These are phyloP conservation scores for Platysteira castanea DNA, from an alignment of 2,113 vertebrate species.

Conservation along the genomic window DNA sequence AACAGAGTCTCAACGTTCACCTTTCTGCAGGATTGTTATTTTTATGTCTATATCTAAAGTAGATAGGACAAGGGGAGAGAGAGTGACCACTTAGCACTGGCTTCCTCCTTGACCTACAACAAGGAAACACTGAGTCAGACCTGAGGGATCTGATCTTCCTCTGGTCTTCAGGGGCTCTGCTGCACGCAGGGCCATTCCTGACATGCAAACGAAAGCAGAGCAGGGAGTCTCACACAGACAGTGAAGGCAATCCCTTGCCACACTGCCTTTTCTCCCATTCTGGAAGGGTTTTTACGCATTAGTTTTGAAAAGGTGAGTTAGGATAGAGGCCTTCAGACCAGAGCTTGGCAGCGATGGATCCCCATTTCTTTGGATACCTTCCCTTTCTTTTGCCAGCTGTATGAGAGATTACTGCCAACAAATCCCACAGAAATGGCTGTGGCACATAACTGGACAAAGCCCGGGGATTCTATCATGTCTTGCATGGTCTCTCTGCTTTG, in stretches of 20 bases:
- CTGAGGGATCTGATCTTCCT: accelerated
- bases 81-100: background rate
- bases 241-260: background rate
- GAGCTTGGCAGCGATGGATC: background rate
- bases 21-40: background rate
- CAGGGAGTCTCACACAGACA: background rate
- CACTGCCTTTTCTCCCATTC: background rate
- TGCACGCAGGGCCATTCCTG: background rate
- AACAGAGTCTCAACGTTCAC: background rate
- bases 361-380: background rate
- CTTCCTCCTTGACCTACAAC: no score
- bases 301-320: background rate
- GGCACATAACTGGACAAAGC: background rate
- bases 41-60: background rate
- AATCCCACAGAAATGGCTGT: background rate
- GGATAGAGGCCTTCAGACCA: background rate
- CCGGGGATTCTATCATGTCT: background rate
- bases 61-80: background rate
- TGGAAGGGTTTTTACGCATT: background rate
- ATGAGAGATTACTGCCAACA: background rate
- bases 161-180: background rate
- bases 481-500: background rate
- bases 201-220: background rate
- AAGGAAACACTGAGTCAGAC: background rate
- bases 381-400: background rate